Percentiles rank a stretch among this genome's conserved stretches.
These are phyloP conservation scores for Brachyalestes nurse DNA, from an alignment of 2,797 vertebrate species.

Conservation along the genomic window DNA sequence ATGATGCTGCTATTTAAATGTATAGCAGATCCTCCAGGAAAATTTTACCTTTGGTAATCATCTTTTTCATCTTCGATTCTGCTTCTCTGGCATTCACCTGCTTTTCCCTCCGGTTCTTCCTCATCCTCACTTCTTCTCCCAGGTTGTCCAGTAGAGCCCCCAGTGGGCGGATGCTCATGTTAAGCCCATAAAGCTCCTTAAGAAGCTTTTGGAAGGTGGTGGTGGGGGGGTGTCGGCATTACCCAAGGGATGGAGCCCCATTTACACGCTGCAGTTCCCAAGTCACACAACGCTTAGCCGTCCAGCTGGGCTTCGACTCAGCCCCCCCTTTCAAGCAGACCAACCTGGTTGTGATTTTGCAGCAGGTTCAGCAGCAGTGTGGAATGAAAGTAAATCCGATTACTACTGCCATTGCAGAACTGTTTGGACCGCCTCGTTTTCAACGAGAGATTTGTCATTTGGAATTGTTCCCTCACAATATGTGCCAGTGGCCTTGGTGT, in stretches of 20 bases:
- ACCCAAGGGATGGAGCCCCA: neutral
- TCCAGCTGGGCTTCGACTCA: neutral
- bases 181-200: constrained; percentile 24
- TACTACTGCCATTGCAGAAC: neutral
- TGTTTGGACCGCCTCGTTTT: neutral
- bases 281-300: neutral
- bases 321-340: neutral
- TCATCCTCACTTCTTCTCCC: neutral
- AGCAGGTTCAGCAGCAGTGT: constrained; percentile 12
- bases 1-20: neutral
- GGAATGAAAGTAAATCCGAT: constrained; percentile 20
- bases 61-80: neutral
- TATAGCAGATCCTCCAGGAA: no score
- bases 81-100: neutral
- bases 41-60: no score
- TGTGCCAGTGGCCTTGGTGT: neutral
- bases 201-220: neutral
- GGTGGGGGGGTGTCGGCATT: constrained; percentile 2
- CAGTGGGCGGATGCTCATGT: neutral
- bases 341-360: neutral
- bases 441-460: neutral
- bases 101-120: neutral
- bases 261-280: constrained; percentile 15
- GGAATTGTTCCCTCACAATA: neutral
- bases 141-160: neutral